phyloP scores from a whole-genome alignment of 2,113 vertebrate genomes.

The Myxocyprinus asiaticus region DNA sequence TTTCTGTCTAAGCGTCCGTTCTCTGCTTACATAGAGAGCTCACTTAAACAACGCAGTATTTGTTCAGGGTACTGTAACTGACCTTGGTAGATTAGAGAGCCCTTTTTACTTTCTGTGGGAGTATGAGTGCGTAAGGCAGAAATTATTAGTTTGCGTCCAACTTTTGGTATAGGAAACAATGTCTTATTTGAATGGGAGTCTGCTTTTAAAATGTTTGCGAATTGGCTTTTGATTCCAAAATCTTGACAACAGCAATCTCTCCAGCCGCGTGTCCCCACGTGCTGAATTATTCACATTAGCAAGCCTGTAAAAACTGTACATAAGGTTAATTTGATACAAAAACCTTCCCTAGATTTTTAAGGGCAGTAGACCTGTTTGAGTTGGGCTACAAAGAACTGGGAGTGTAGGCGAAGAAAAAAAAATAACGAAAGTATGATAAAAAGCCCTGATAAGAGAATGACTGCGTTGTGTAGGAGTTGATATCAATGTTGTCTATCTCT shows the following conservation, averaged over 20 bases:
- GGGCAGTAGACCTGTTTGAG: conserved; percentile 76
- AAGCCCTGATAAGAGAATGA: conserved; percentile 88
- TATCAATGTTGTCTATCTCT: conserved; percentile 97
- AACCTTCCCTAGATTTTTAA: conserved; percentile 78
- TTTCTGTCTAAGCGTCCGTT: conserved; percentile 51
- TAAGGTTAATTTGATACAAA: conserved; percentile 75
- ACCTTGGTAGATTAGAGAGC: conserved; percentile 79
- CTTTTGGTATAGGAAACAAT: conserved; percentile 26
- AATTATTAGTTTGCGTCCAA: conserved; percentile 67
- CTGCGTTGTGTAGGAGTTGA: conserved; percentile 94
- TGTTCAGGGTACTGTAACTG: conserved; percentile 71
- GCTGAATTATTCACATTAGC: conserved; percentile 57
- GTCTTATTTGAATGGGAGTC: conserved; percentile 6
- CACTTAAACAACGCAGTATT: conserved; percentile 66
- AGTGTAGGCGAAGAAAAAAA: conserved; percentile 63
- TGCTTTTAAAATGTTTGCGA: background rate
- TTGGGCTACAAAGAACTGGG: conserved; percentile 73
- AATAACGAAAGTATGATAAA: conserved; percentile 84
- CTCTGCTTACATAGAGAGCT: conserved; percentile 61
- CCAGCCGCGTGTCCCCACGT: conserved; percentile 15
- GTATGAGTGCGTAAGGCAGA: conserved; percentile 62
- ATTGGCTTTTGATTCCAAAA: background rate
- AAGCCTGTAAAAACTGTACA: conserved; percentile 50
- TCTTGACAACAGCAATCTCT: conserved; percentile 6
- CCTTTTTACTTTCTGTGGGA: conserved; percentile 63